These are phyloP conservation scores for Bimastos eiseni DNA, from an alignment of 2,888 invertebrate genomes.

Conservation along the genomic window DNA sequence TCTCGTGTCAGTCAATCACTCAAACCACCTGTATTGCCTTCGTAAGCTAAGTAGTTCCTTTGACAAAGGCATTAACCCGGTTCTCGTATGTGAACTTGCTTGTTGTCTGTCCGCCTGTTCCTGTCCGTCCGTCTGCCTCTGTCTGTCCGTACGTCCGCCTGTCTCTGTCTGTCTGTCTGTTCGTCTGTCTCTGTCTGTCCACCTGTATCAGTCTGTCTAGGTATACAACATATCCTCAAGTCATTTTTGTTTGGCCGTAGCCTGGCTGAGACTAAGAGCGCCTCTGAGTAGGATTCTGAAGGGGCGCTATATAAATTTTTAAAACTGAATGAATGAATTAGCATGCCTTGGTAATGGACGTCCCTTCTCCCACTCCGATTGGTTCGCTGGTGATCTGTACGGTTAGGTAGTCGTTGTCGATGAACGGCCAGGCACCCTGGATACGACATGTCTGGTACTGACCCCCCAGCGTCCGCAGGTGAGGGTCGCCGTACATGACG, in stretches of 20 bases:
- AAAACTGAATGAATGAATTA: too few species aligned
- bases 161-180: not conserved
- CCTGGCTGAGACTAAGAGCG: too few species aligned
- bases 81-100: not conserved
- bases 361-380: conserved; percentile 55
- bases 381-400: conserved; percentile 67
- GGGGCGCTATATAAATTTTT: too few species aligned
- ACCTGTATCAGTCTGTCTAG: not conserved
- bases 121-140: not conserved
- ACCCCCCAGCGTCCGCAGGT: conserved; percentile 66
- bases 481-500: conserved; percentile 68
- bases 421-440: conserved; percentile 67
- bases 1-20: not conserved
- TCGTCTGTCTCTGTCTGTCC: not conserved
- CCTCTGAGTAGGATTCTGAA: too few species aligned
- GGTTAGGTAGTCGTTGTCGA: conserved; percentile 66
- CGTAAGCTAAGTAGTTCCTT: too few species aligned
- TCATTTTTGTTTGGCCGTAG: not conserved
- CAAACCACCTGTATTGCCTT: not conserved
- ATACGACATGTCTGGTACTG: conserved; percentile 67
- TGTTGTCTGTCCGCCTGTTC: not conserved
- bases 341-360: conserved; percentile 65
- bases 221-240: too few species aligned
- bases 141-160: too few species aligned
- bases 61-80: too few species aligned